phyloP scores from a whole-genome alignment of 2,797 vertebrate species.

The Geotrypetes seraphini region DNA sequence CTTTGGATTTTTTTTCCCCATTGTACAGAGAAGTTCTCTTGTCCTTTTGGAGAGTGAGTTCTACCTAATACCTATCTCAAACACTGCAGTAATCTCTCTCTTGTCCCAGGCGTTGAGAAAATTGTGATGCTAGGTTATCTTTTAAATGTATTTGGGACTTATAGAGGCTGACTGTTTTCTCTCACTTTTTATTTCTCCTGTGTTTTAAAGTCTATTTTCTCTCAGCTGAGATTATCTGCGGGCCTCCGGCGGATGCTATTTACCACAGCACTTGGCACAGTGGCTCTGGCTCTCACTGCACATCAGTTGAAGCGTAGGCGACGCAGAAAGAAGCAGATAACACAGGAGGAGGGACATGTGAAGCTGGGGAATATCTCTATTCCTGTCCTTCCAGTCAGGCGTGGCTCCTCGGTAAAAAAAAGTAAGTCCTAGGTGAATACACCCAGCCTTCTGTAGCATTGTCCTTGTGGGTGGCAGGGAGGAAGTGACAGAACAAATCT shows the following conservation, averaged over 20 bases:
- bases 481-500: too few species aligned
- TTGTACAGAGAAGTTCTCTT: too few species aligned
- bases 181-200: conserved; percentile 8
- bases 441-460: not conserved
- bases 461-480: too few species aligned
- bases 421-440: conserved; percentile 44
- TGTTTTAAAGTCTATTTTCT: conserved; percentile 74
- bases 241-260: conserved; percentile 91
- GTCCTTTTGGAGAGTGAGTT: too few species aligned
- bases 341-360: conserved; percentile 50
- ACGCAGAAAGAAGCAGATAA: conserved; percentile 74
- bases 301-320: conserved; percentile 89
- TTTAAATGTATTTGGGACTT: too few species aligned
- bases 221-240: conserved; percentile 81
- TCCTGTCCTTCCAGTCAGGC: conserved; percentile 66
- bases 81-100: too few species aligned
- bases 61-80: too few species aligned
- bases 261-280: conserved; percentile 87
- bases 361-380: conserved; percentile 68
- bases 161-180: too few species aligned
- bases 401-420: conserved; percentile 77
- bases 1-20: too few species aligned
- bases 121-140: too few species aligned
- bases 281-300: conserved; percentile 87
- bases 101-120: too few species aligned